phyloP scores from a whole-genome alignment of 2,113 vertebrate genomes.

The Morphnarchus princeps region DNA sequence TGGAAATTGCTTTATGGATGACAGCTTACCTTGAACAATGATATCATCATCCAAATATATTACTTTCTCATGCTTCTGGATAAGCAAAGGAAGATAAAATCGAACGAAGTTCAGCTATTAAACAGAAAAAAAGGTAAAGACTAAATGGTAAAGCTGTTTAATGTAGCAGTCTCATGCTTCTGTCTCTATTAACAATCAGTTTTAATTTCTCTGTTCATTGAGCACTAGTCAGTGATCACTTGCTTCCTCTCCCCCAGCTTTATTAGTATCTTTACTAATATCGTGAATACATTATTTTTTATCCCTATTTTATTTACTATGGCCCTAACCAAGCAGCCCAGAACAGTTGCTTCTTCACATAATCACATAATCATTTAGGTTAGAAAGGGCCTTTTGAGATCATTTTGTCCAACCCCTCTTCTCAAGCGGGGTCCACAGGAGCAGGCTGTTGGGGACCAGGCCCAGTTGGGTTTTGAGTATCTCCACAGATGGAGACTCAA shows the following conservation, averaged over 20 bases:
- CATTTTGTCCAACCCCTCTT: not conserved
- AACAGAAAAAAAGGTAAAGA: not conserved
- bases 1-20: not conserved
- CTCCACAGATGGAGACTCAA: not conserved
- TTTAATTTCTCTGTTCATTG: not conserved
- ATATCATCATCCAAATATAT: slow-evolving; percentile 96
- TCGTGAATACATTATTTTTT: not conserved
- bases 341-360: not conserved
- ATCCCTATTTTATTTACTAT: not conserved
- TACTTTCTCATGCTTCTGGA: slow-evolving; percentile 84
- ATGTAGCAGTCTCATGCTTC: not conserved
- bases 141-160: not conserved
- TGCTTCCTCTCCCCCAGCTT: not conserved
- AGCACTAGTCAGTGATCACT: not conserved
- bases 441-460: not conserved
- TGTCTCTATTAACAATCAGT: not conserved
- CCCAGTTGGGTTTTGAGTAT: not conserved
- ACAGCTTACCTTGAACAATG: slow-evolving; percentile 90
- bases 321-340: not conserved
- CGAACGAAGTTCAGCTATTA: slow-evolving; percentile 93
- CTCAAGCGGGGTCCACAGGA: not conserved
- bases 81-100: slow-evolving; percentile 91
- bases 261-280: not conserved
- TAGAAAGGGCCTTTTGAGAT: not conserved
- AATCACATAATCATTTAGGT: not conserved